A percentile compares a stretch with the other conserved stretches of the same genome.
phyloP scores from a whole-genome alignment of 2,797 vertebrate species.

The Bradypus variegatus region DNA sequence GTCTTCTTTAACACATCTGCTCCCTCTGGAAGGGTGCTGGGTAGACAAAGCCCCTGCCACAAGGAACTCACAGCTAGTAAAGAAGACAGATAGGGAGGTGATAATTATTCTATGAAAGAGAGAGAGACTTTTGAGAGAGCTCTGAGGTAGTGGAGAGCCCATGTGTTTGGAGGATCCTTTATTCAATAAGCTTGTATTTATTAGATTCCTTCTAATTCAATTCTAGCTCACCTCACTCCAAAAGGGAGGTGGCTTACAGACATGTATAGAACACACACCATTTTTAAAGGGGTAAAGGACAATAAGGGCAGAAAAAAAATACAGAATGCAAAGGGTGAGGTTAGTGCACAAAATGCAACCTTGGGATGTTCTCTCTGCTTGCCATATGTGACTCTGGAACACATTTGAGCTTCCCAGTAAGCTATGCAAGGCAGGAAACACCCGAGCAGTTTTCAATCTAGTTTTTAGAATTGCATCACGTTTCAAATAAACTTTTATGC shows the following conservation, averaged over 20 bases:
- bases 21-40: background rate
- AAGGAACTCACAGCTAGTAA: background rate
- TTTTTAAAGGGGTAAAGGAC: slow-evolving; percentile 10
- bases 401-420: background rate
- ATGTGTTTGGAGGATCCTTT: background rate
- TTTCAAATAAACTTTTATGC: background rate
- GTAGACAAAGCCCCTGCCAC: background rate
- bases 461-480: background rate
- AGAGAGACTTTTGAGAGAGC: background rate
- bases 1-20: background rate
- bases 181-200: background rate
- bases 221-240: background rate
- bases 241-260: background rate
- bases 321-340: background rate
- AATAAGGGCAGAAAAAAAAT: background rate
- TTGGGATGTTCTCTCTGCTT: background rate
- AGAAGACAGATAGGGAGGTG: background rate
- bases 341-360: background rate
- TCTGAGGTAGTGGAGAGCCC: background rate
- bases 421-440: background rate
- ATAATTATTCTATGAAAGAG: background rate
- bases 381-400: background rate
- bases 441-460: background rate
- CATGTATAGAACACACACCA: background rate
- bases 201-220: background rate